Conservation (phyloP, 2,113 vertebrate species). For the Centropristis striata region DNA sequence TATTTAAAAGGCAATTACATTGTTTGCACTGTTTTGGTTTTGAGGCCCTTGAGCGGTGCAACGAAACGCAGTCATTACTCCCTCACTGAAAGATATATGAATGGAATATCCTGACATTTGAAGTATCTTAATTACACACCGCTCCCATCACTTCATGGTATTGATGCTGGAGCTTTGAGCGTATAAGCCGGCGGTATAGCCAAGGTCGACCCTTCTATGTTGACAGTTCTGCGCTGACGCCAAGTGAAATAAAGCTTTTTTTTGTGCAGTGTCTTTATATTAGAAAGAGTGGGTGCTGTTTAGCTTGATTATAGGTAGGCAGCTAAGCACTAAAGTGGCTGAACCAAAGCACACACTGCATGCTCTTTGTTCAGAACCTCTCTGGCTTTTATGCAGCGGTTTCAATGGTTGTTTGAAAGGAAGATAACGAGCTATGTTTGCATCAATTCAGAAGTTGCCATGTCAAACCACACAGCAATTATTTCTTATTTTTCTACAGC, state of each 20-base stretch:
- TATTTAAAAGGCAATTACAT: constrained; percentile 33
- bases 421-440: constrained; percentile 17
- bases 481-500: constrained; percentile 24
- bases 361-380: constrained; percentile 14
- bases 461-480: neutral
- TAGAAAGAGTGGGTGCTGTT: constrained; percentile 5
- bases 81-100: constrained; percentile 36
- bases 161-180: constrained; percentile 20
- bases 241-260: constrained; percentile 13
- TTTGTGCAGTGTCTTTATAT: constrained; percentile 2
- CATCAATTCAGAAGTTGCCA: neutral
- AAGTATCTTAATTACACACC: constrained; percentile 40
- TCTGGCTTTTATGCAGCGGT: constrained; percentile 1
- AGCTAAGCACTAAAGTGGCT: constrained; percentile 5
- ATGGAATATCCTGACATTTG: constrained; percentile 37
- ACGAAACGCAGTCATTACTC: constrained; percentile 33
- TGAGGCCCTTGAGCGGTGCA: neutral
- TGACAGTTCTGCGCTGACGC: neutral
- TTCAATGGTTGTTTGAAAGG: constrained; percentile 17
- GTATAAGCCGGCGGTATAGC: neutral
- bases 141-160: neutral
- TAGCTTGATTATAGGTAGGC: constrained; percentile 29
- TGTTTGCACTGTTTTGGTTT: constrained; percentile 40
- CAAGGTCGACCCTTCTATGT: constrained; percentile 5
- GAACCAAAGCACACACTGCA: constrained; percentile 1